Percentiles rank a stretch among this genome's conserved stretches.
These are phyloP conservation scores for Sinelater perroti DNA, from an alignment of 2,888 invertebrate genomes.

Conservation along the genomic window DNA sequence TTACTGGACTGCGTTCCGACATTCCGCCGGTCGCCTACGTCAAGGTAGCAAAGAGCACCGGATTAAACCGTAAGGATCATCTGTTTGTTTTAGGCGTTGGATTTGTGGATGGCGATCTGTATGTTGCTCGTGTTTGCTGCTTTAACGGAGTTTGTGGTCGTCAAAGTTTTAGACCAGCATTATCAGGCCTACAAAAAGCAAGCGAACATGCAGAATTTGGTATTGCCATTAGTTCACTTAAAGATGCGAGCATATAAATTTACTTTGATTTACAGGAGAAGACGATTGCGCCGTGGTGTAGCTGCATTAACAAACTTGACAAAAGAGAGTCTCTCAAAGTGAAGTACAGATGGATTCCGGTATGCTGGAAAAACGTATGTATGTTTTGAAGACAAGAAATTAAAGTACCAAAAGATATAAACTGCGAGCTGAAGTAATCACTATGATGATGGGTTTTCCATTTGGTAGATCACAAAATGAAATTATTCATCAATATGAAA, in stretches of 20 bases:
- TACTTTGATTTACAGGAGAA: conserved; percentile 43
- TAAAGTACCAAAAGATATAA: no score
- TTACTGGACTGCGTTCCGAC: conserved; percentile 81
- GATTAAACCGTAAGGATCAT: not conserved
- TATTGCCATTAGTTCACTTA: no score
- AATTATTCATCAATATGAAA: no score
- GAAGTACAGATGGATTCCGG: conserved; percentile 39
- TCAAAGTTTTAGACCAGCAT: conserved; percentile 81
- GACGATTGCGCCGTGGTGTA: conserved; percentile 51
- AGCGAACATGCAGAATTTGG: conserved; percentile 10
- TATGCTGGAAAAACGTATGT: conserved; percentile 54
- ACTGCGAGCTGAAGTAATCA: no score
- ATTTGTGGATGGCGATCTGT: conserved; percentile 89
- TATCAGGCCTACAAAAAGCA: conserved; percentile 70
- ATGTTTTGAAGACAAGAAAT: no score
- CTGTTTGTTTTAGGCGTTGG: conserved; percentile 70
- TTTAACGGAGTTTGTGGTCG: conserved; percentile 83
- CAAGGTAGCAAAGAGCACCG: conserved; percentile 71
- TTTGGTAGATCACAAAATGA: no score
- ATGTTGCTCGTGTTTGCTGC: conserved; percentile 89
- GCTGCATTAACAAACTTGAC: conserved; percentile 39
- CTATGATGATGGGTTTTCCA: no score
- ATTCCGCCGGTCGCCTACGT: conserved; percentile 89
- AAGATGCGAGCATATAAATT: not conserved
- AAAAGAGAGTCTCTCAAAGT: conserved; percentile 28